Base-by-base conservation (phyloP, 1,140 invertebrate species). In the Drosophila watanabei region DNA sequence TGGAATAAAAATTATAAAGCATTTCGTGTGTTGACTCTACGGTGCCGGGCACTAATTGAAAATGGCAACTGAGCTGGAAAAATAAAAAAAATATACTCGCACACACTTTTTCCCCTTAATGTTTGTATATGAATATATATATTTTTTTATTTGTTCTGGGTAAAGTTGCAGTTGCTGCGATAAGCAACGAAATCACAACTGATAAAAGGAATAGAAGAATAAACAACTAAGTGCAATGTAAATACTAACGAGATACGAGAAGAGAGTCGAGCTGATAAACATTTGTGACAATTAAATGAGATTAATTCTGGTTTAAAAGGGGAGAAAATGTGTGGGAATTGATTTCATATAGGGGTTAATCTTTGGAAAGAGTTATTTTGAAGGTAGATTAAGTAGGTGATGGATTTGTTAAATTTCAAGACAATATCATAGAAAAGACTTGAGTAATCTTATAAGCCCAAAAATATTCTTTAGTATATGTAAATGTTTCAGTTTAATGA, bases 151-250 rank as follows among this genome's bases (percentile, higher is more conserved):
- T 71, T 71, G 64, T 63, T 28, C 2, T n/a, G 48, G 48, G 68
- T 41, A 80, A 85, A 85, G 68, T 85, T 85, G 79, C 79, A 86
- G 80, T 86, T 69, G 63, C 82, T 52, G 69, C 71, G 82, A 85
- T 85, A 85, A 85, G 82, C 79, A 75, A 39, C 64, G 33, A 80
- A 83, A 83, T 83, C 81, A 76, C 76, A 80, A 82, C 82, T 81
- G 82, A 85, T 85, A 85, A 85, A 73, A 51, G 33, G 32, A 49
- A 51, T 28, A 80, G 73, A 59, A 59, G 39, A 60, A 72, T 20
- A 79, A 70, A 82, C 39, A 84, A 60, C 51, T 80, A 68, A 84
- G 54, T 82, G 80, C 59, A 63, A 58, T 66, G 54, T 46, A 64
- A 75, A 79, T 75, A 66, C 16, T 18, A 63, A 13, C 18, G 24